Conservation (phyloP, 2,888 invertebrate genomes). For the Cantharis lateralis region DNA sequence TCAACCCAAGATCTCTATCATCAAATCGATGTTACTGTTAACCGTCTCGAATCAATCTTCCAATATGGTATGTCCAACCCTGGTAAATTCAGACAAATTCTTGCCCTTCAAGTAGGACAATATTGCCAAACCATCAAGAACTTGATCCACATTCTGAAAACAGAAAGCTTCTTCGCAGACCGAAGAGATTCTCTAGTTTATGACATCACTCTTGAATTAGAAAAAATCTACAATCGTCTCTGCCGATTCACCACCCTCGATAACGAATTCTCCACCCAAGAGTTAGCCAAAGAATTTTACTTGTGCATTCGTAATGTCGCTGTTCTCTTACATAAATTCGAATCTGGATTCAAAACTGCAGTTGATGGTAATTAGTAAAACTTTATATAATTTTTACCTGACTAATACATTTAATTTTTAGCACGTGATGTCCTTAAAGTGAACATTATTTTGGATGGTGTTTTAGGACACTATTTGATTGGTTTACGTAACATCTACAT, state of each 20-base stretch:
- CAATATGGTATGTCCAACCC: not conserved
- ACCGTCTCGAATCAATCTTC: constrained; percentile 2
- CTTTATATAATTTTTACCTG: not conserved
- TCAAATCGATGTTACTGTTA: constrained; percentile 6
- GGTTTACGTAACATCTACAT: constrained; percentile 13
- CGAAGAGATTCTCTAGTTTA: not conserved
- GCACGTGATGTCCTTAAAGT: not conserved
- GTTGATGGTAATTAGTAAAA: not conserved
- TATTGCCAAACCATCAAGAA: constrained; percentile 17
- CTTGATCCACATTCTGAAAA: constrained; percentile 5
- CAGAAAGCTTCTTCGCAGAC: not conserved
- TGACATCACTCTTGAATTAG: not conserved
- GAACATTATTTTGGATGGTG: not conserved
- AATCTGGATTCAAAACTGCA: not conserved
- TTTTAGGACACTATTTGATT: constrained; percentile 9
- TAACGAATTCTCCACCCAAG: not conserved
- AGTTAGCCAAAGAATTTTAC: not conserved
- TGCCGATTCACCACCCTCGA: not conserved
- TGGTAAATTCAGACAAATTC: not conserved
- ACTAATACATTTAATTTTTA: not conserved
- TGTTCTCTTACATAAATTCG: constrained; percentile 5
- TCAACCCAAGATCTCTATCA: not conserved
- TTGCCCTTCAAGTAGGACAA: constrained; percentile 20
- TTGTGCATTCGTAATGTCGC: not conserved
- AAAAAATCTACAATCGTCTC: constrained; percentile 1